Percentiles rank a stretch among this genome's conserved stretches.
Evolutionary conservation across 2,113 vertebrate genomes (phyloP).

Genomic region (Perccottus glenii): DNA sequence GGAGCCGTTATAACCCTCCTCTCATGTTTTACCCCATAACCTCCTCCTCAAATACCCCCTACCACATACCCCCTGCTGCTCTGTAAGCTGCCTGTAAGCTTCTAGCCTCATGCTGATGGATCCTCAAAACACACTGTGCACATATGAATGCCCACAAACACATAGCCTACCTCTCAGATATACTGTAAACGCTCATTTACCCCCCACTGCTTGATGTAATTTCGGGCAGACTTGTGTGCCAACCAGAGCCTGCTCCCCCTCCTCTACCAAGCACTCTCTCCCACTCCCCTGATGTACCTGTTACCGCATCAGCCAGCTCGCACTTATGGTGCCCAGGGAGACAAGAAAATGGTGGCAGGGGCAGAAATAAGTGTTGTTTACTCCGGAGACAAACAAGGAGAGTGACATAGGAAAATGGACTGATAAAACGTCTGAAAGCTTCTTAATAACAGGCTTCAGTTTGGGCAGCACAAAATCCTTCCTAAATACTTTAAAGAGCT

Average conservation of each 20-base stretch:
- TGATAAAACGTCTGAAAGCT: constrained; percentile 26
- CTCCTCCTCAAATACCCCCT: constrained; percentile 45
- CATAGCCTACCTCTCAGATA: constrained; percentile 42
- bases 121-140: constrained; percentile 53
- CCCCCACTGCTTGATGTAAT: constrained; percentile 69
- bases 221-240: constrained; percentile 56
- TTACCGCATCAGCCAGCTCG: constrained; percentile 55
- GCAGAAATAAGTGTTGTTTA: constrained; percentile 44
- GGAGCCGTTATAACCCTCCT: too few relatives aligned
- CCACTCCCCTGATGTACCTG: constrained; percentile 52
- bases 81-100: constrained; percentile 74
- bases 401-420: constrained; percentile 12
- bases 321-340: constrained; percentile 26
- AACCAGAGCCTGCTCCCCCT: constrained; percentile 31
- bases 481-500: too few relatives aligned
- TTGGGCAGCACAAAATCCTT: constrained; percentile 25
- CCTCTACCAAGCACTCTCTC: constrained; percentile 4
- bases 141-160: constrained; percentile 14
- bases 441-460: constrained; percentile 37
- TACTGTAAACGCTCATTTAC: constrained; percentile 71
- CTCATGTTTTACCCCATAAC: constrained; percentile 46
- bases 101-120: constrained; percentile 63
- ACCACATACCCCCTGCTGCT: constrained; percentile 57
- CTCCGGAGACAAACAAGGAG: constrained; percentile 36
- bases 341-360: constrained; percentile 15